A percentile compares a stretch with the other conserved stretches of the same genome.
Conservation (phyloP, 2,113 vertebrate species). For the Centropristis striata region DNA sequence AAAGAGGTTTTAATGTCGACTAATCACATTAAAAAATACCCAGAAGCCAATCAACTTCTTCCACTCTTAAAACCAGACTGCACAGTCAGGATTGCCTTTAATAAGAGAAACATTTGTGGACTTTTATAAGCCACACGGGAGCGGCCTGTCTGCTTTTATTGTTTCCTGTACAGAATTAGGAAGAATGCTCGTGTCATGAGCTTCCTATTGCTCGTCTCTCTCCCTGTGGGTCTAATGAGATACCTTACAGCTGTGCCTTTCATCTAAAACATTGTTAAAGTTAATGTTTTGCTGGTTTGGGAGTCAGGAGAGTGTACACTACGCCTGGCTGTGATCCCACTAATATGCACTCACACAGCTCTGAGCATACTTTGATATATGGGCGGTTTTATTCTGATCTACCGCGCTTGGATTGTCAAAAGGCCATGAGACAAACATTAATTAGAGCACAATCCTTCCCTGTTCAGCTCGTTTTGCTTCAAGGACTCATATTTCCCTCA, state of each 20-base stretch:
- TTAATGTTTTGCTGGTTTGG: conserved; percentile 39
- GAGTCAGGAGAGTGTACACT: conserved; percentile 7
- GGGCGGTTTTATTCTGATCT: conserved; percentile 13
- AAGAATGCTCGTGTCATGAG: conserved; percentile 18
- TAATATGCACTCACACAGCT: conserved; percentile 42
- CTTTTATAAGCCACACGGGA: conserved; percentile 52
- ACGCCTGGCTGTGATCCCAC: conserved; percentile 36
- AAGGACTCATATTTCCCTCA: conserved; percentile 39
- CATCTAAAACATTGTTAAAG: conserved; percentile 61
- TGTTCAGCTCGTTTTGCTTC: conserved; percentile 38
- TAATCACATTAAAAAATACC: conserved; percentile 48
- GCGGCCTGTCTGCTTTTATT: conserved; percentile 60
- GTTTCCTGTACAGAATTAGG: conserved; percentile 67
- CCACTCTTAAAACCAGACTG: conserved; percentile 44
- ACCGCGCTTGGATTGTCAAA: conserved; percentile 31
- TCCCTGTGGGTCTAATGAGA: conserved; percentile 54
- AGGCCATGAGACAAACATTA: conserved; percentile 51
- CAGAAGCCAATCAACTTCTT: conserved; percentile 36
- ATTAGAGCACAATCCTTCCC: conserved; percentile 45
- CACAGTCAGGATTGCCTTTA: conserved; percentile 48
- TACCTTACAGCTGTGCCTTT: conserved; percentile 53
- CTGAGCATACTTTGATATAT: conserved; percentile 45
- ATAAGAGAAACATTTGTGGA: conserved; percentile 45
- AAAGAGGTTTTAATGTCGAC: conserved; percentile 41
- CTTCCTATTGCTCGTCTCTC: conserved; percentile 28